These are phyloP conservation scores for Nibea coibor DNA, from an alignment of 2,113 vertebrate genomes.

Conservation along the genomic window DNA sequence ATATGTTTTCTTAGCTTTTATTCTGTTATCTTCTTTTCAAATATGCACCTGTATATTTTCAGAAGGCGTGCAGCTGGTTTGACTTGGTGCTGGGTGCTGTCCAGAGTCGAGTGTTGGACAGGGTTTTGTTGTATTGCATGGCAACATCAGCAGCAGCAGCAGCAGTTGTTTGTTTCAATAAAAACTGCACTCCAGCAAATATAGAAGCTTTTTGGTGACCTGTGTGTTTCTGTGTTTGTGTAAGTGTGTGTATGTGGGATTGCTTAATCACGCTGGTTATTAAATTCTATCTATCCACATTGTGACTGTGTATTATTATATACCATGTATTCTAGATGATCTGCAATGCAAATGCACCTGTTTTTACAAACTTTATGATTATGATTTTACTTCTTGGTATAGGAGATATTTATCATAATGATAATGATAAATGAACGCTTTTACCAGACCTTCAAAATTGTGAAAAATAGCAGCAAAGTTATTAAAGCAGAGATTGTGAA, in stretches of 20 bases:
- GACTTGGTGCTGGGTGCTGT: neutral
- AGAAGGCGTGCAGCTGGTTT: neutral
- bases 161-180: constrained; percentile 49
- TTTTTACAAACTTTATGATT: constrained; percentile 19
- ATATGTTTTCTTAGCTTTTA: neutral
- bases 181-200: constrained; percentile 36
- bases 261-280: neutral
- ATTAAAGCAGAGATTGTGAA: neutral
- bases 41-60: neutral
- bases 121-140: constrained; percentile 7
- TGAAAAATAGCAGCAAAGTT: constrained; percentile 4
- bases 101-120: neutral
- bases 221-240: too few relatives aligned
- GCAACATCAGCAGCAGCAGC: neutral
- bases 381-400: neutral
- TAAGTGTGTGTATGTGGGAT: neutral
- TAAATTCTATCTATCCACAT: neutral
- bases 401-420: constrained; percentile 24
- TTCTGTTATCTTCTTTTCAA: neutral
- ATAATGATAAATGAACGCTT: constrained; percentile 27
- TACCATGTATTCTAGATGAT: neutral
- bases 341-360: constrained; percentile 26
- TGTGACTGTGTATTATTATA: neutral
- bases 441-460: neutral
- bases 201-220: constrained; percentile 16